These are phyloP conservation scores for Imbricaverruca yamaguchii DNA, from an alignment of 2,888 invertebrate genomes.

Conservation along the genomic window DNA sequence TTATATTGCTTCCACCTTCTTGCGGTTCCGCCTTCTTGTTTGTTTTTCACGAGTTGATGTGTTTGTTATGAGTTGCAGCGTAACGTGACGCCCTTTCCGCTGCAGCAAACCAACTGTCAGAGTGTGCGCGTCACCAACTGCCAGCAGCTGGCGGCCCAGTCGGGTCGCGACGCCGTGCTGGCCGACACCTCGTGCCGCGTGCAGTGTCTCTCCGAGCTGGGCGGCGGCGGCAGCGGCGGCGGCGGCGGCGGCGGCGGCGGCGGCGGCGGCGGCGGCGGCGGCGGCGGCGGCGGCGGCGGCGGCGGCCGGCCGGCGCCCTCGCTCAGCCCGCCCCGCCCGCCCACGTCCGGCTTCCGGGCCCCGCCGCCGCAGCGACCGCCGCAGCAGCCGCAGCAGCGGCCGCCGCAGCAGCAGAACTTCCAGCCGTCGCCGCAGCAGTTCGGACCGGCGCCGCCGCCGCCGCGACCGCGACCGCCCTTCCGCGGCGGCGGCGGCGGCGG, in stretches of 20 bases:
- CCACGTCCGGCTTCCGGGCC: not conserved
- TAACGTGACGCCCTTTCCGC: too few relatives aligned
- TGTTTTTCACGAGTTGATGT: too few relatives aligned
- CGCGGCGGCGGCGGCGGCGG: not conserved
- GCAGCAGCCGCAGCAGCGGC: not conserved
- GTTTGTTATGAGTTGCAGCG: too few relatives aligned
- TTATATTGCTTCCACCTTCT: too few relatives aligned
- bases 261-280: not conserved
- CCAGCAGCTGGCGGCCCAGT: not conserved
- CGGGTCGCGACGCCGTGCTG: not conserved
- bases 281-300: not conserved
- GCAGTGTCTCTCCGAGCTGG: slow-evolving; percentile 19
- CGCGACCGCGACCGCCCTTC: not conserved
- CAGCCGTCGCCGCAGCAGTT: not conserved
- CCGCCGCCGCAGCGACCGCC: not conserved
- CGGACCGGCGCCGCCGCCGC: not conserved
- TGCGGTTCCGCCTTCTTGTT: too few relatives aligned
- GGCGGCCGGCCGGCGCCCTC: not conserved
- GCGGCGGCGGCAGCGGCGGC: not conserved
- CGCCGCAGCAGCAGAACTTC: not conserved
- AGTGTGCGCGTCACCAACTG: slow-evolving; percentile 13
- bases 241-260: not conserved
- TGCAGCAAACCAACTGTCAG: slow-evolving; percentile 17
- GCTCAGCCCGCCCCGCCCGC: not conserved
- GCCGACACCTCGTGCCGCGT: slow-evolving; percentile 20